Evolutionary conservation across 2,888 invertebrate species (phyloP), one percentile per base, ranked within the genome.

Genomic region (Carcina quercana): DNA sequence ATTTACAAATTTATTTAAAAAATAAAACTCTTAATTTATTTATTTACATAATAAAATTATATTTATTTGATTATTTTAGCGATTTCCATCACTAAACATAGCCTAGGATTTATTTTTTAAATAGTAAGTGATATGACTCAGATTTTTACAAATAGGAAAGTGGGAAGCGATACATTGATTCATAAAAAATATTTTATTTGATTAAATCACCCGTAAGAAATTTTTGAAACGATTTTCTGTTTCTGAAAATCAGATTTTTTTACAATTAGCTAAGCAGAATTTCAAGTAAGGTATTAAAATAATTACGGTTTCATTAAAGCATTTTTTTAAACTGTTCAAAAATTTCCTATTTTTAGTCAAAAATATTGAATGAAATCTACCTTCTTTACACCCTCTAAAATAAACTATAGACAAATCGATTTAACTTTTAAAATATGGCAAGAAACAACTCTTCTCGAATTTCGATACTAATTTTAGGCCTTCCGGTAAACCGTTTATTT

Each of bases 81-180:
- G 51, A 59, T 56, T 57, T 51, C 38, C 30, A 43, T 61, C 57
- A 66, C 70, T 71, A 66, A 64, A 66, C 56, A 59, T 70, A 74
- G 60, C 67, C 71, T 78, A 70, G 45, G 33, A 40, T 47, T 53
- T 56, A 53, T 50, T 47, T 53, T 56, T 53, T 58, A 56, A 59
- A 57, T 60, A 48, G 43, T 50, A 58, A 30, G 60, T 82, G 83
- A 82, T 82, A 82, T 82, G 82, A 78, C 71, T 79, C 57, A 59
- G 62, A 51, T 49, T 70, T 71, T 57, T 67, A 69, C 65, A 68
- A 39, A 53, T 48, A 61, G 66, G 62, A 59, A 51, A n/a, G 54
- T 45, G 53, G 48, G 55, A 57, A 61, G 53, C 50, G 55, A 40
- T 45, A 50, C 45, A 41, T 47, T 34, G 12, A 28, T 37, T 15